Percentiles rank a stretch among this genome's conserved stretches.
phyloP scores from a whole-genome alignment of 2,797 vertebrate genomes.

The Diceros bicornis region DNA sequence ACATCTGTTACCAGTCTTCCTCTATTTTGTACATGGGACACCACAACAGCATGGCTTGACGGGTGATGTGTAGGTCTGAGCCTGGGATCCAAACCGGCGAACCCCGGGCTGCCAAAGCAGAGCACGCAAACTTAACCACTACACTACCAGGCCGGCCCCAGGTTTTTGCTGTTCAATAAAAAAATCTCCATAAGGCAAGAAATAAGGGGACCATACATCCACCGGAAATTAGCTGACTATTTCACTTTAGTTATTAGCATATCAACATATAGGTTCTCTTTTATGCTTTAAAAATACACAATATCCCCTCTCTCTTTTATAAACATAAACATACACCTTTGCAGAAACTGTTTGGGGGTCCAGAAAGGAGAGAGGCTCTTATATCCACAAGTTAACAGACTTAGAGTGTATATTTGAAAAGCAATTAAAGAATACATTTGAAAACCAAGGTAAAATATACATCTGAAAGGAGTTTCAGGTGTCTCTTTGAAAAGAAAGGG shows the following conservation, averaged over 20 bases:
- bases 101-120: no score
- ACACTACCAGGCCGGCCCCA: no score
- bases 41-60: no score
- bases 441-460: background rate
- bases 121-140: no score
- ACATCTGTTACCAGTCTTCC: no score
- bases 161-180: background rate
- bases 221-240: background rate
- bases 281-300: background rate
- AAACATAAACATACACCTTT: background rate
- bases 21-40: no score
- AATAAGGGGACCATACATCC: background rate
- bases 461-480: background rate
- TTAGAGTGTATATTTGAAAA: background rate
- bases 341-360: background rate
- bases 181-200: background rate
- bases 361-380: background rate
- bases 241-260: background rate
- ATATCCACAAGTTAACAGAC: background rate
- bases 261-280: background rate
- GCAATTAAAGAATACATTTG: background rate
- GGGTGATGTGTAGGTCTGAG: no score
- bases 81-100: no score
- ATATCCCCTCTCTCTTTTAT: background rate
- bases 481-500: background rate